Conservation (phyloP, 2,888 invertebrate species). For the Leucozona laternaria region DNA sequence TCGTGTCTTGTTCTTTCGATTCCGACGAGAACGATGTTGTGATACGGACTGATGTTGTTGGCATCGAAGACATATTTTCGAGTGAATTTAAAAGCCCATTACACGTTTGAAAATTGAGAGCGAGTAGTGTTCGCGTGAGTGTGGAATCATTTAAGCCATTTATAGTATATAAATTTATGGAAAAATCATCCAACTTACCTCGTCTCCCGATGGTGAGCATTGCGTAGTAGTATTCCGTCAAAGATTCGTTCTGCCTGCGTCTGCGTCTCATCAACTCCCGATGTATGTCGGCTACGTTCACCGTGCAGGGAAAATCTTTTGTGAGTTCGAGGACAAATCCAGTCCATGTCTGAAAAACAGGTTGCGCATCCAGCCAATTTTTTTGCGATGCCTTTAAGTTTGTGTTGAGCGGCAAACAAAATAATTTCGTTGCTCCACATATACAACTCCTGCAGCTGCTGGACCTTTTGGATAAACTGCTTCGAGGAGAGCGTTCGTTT, state of each 20-base stretch:
- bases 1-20: not conserved
- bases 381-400: slow-evolving; percentile 10
- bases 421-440: slow-evolving; percentile 64
- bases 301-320: slow-evolving; percentile 48
- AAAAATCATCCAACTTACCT: slow-evolving; percentile 53
- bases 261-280: slow-evolving; percentile 48
- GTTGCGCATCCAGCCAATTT: slow-evolving; percentile 5
- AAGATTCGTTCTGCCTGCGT: slow-evolving; percentile 34
- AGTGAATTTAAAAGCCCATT: no score
- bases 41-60: no score
- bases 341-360: slow-evolving; percentile 32
- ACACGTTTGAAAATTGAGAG: no score
- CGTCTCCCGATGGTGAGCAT: slow-evolving; percentile 61
- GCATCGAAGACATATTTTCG: no score
- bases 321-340: not conserved
- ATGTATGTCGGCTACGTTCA: slow-evolving; percentile 50
- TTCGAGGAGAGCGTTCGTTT: not conserved
- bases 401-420: slow-evolving; percentile 24
- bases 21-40: no score
- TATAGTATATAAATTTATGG: slow-evolving; percentile 31
- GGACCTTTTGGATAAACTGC: slow-evolving; percentile 18
- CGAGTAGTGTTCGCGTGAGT: no score
- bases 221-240: slow-evolving; percentile 60
- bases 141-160: no score
- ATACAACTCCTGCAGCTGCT: slow-evolving; percentile 14